Evolutionary conservation across 2,888 invertebrate species (phyloP), one percentile per base, ranked within the genome.

Genomic region (Alloscopus bannaensis): DNA sequence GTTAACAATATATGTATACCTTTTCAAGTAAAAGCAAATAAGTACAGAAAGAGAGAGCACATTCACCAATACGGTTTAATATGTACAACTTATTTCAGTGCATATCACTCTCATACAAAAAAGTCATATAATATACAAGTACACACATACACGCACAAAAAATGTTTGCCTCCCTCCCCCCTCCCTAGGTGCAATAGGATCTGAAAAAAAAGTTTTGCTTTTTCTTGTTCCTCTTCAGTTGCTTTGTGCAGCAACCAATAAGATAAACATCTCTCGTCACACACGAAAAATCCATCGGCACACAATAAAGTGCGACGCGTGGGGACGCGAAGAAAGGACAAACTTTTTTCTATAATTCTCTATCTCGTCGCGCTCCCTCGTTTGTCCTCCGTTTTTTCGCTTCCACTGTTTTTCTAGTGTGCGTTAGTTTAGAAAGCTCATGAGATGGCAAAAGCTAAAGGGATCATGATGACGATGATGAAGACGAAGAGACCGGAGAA

Each of bases 381-480:
- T 40, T 31, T n/a, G 50, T 59, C 29, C 31, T 18, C 3, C 55
- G 3, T 22, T 47, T 4, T n/a, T n/a, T n/a, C n/a, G n/a, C 47
- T 3, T 47, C 47, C 47, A 6, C 47, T 4, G 47, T 47, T 13
- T 29, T 65, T 65, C 22, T 71, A 26, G n/a, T n/a, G n/a, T 55
- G 52, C 55, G 18, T 52, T 40, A 0, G 26, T 29, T 31, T 31
- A 29, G 24, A 45, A 69, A 69, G 62, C 69, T 76, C 76, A 60
- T 42, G 76, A 76, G 76, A 76, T 62, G 76, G 69, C 69, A 76
- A 69, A 69, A 76, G 69, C 76, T 76, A 76, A 76, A 76, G 76
- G 76, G 76, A 76, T 76, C 68, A 68, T 62, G 50, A 60, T 36
- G 75, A 66, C 28, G 68, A 68, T 20, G 64, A 57, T 36, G 52